Conservation (phyloP, 2,113 vertebrate species). For the Pterophyllum scalare region DNA sequence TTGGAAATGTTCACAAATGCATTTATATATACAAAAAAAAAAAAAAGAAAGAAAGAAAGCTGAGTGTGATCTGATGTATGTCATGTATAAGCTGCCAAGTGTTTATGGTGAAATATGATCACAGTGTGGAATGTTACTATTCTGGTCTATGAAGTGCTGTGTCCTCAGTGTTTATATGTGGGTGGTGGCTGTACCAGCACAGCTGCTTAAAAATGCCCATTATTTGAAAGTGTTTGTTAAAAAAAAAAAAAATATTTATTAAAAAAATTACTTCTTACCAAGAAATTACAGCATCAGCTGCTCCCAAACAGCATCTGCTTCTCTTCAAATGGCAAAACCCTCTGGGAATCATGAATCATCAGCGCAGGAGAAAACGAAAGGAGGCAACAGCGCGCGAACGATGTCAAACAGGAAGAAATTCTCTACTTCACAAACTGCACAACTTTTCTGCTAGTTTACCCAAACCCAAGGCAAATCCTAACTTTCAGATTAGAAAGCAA, state of each 20-base stretch:
- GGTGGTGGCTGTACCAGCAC: background rate
- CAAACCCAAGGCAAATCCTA: background rate
- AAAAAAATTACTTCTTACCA: background rate
- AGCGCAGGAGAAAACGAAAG: background rate
- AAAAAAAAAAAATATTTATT: background rate
- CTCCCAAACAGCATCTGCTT: background rate
- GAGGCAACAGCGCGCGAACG: background rate
- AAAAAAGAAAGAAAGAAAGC: background rate
- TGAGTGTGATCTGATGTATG: constrained; percentile 22
- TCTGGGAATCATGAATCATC: background rate
- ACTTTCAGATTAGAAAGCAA: background rate
- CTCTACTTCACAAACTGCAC: too few species aligned
- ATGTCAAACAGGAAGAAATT: background rate
- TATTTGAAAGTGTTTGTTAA: background rate
- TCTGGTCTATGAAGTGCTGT: background rate
- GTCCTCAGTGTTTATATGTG: background rate
- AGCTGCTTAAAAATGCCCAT: background rate
- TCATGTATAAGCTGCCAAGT: background rate
- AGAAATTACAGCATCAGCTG: background rate
- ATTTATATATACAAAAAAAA: background rate
- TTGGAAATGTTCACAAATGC: constrained; percentile 27
- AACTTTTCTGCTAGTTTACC: background rate
- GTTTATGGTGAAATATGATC: constrained; percentile 6
- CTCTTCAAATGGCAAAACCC: background rate
- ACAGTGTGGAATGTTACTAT: background rate